Base-by-base conservation (phyloP, 2,888 invertebrate species). In the Dryobota labecula region DNA sequence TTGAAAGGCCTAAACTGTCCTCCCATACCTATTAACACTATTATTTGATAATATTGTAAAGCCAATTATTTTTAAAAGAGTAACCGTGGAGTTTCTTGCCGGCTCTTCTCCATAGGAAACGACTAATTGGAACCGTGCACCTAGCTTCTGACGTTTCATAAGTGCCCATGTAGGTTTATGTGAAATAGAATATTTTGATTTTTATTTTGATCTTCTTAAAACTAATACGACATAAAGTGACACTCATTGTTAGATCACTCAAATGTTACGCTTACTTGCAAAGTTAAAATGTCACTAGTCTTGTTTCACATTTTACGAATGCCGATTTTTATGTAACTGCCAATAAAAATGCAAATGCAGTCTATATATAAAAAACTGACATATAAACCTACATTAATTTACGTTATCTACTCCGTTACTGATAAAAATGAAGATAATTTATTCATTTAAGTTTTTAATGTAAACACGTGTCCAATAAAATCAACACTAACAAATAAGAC, bases 311-410 rank as follows among this genome's bases (percentile, higher is more conserved):
- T 62, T 58, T 54, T 15, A 47, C 47, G 47, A 47, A 65, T 73
- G 57, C 38, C 11, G 65, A 47, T 27, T 57, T 73, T 84, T 82
- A 83, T 65, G 65, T 85, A 82, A 85, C 73, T 30, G 47, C 33
- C 73, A 75, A 83, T 85, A 80, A 82, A 84, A 78, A 85, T 85
- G 85, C 70, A 72, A 85, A 85, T 84, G 54, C 64, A 65, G 43
- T 49, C 60, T 65, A 70, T 66, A 79, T 76, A 78, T 65, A 74
- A 78, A 75, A 70, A 74, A n/a, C 9, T 41, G 72, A 69, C 75
- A 74, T 65, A 69, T 67, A 84, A 83, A 84, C 84, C 77, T 76
- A 82, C 65, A 77, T 79, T 69, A 70, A 70, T 73, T 63, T 33
- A 24, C 38, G 53, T 61, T 78, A 73, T 81, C 73, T 69, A 56